Percentiles rank a stretch among this genome's conserved stretches.
phyloP scores from a whole-genome alignment of 2,888 invertebrate genomes.

The Atethmia centrago region DNA sequence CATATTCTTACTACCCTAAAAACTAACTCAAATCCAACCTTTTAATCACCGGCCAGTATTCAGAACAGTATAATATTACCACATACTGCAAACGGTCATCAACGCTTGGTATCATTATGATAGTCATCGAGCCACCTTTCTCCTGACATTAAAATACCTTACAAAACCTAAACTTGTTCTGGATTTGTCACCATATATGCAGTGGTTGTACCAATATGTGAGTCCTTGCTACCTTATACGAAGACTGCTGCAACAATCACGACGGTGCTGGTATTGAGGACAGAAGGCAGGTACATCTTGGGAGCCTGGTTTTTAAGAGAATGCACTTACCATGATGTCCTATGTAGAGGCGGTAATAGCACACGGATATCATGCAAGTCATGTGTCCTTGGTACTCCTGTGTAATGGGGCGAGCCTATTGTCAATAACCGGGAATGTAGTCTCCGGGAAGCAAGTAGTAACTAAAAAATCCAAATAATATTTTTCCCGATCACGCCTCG shows the following conservation, averaged over 20 bases:
- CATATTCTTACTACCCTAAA: too few species aligned
- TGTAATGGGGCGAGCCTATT: neutral
- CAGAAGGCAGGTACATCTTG: conserved; percentile 45
- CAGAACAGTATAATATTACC: neutral
- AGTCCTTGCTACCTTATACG: conserved; percentile 63
- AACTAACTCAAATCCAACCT: neutral
- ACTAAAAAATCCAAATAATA: neutral
- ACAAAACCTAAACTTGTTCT: conserved; percentile 61
- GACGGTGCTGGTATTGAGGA: conserved; percentile 36
- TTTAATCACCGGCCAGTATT: neutral
- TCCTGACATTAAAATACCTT: conserved; percentile 58
- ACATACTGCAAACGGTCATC: conserved; percentile 37
- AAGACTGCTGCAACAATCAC: conserved; percentile 49
- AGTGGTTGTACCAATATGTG: conserved; percentile 43
- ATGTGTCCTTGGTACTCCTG: conserved; percentile 8
- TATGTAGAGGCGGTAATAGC: neutral
- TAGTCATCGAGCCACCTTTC: conserved; percentile 62
- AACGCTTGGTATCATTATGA: conserved; percentile 40
- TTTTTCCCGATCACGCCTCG: neutral
- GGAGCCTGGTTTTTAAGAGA: conserved; percentile 27
- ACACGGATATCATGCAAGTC: neutral
- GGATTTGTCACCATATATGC: conserved; percentile 59
- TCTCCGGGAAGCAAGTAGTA: neutral
- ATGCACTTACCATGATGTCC: neutral
- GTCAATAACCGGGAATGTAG: neutral